These are phyloP conservation scores for Drosophila gaucha DNA, from an alignment of 2,888 invertebrate genomes.

Conservation along the genomic window DNA sequence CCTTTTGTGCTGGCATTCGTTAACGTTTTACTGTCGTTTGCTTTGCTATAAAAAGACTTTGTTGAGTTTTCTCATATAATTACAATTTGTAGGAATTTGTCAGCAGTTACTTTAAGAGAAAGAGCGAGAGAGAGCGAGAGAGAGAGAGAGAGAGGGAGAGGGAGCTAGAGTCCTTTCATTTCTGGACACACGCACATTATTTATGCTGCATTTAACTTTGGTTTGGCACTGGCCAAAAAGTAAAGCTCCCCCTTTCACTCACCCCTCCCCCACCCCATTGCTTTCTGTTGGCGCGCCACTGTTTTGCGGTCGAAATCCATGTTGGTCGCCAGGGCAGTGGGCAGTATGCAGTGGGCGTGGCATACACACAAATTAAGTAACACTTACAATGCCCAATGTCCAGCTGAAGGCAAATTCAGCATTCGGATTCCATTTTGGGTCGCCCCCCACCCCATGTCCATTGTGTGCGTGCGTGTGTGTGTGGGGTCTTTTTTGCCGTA, in stretches of 20 bases:
- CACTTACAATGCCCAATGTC: constrained; percentile 64
- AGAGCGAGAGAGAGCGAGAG: too few species aligned
- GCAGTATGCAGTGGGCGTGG: constrained; percentile 36
- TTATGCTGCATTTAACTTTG: constrained; percentile 80
- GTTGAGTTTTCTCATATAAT: background rate
- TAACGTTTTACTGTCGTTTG: background rate
- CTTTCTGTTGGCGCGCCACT: constrained; percentile 59
- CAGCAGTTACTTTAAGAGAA: constrained; percentile 1
- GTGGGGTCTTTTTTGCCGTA: constrained; percentile 54
- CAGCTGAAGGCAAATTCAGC: constrained; percentile 44
- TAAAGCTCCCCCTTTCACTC: constrained; percentile 9
- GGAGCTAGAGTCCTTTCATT: background rate
- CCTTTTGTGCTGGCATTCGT: background rate
- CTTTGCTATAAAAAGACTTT: background rate
- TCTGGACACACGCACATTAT: constrained; percentile 71
- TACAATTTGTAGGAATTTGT: background rate
- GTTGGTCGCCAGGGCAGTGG: constrained; percentile 34
- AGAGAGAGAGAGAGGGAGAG: background rate
- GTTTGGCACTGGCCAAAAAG: constrained; percentile 60
- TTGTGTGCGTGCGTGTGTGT: constrained; percentile 3
- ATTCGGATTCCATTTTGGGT: constrained; percentile 70
- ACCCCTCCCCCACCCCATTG: too few species aligned
- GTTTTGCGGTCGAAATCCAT: constrained; percentile 71
- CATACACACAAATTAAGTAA: constrained; percentile 76
- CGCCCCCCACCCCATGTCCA: constrained; percentile 33